phyloP scores from a whole-genome alignment of 2,888 invertebrate genomes.

The Nemotelus pantherinus region DNA sequence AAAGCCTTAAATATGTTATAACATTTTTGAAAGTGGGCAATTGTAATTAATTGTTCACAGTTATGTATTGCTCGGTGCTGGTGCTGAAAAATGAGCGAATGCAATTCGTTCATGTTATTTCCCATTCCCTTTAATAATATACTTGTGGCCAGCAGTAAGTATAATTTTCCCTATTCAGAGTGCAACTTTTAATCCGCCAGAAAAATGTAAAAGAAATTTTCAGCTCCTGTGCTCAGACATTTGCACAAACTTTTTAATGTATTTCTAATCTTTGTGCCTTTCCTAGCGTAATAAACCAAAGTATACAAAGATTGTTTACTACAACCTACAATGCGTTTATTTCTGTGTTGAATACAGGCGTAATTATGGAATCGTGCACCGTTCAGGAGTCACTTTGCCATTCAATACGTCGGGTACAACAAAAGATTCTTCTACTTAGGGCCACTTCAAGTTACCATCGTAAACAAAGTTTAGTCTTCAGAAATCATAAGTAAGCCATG shows the following conservation, averaged over 20 bases:
- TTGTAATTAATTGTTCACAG: no score
- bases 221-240: not conserved
- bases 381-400: slow-evolving; percentile 5
- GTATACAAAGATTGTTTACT: slow-evolving; percentile 4
- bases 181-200: no score
- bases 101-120: no score
- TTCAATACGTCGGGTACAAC: not conserved
- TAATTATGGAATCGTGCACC: slow-evolving; percentile 17
- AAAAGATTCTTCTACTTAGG: slow-evolving; percentile 23
- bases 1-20: no score
- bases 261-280: not conserved
- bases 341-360: slow-evolving; percentile 9
- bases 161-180: no score
- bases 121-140: no score
- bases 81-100: no score
- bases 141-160: no score
- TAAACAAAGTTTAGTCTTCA: slow-evolving; percentile 42
- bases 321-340: not conserved
- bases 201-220: no score
- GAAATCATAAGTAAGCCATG: slow-evolving; percentile 41
- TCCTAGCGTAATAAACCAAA: slow-evolving; percentile 8
- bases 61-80: no score
- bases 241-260: not conserved
- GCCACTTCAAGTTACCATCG: slow-evolving; percentile 38
- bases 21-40: no score